phyloP scores from a whole-genome alignment of 2,888 invertebrate species.

The Notodonta dromedarius region DNA sequence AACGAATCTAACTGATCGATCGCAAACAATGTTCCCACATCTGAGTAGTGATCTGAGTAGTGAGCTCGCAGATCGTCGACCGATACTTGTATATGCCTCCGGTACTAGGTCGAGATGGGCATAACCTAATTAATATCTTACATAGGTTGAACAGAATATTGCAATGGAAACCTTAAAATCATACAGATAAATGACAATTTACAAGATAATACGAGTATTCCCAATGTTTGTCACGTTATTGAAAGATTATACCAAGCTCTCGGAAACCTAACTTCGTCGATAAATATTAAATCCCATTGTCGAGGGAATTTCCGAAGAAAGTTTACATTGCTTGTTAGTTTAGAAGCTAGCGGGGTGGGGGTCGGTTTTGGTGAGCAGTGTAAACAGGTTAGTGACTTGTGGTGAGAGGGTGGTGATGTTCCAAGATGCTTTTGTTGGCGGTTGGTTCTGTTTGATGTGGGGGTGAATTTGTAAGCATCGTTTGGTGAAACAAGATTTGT shows the following conservation, averaged over 20 bases:
- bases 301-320: background rate
- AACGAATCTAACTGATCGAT: too few species aligned
- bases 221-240: background rate
- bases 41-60: too few species aligned
- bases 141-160: too few species aligned
- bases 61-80: too few species aligned
- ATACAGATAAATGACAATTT: background rate
- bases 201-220: background rate
- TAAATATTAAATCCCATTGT: background rate
- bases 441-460: background rate
- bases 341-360: background rate
- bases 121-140: background rate
- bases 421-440: background rate
- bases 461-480: background rate
- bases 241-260: background rate
- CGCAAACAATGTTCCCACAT: too few species aligned
- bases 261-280: background rate
- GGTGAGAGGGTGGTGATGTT: background rate
- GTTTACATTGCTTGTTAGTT: slow-evolving; percentile 5
- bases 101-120: background rate
- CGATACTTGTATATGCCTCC: background rate
- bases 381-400: background rate
- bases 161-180: too few species aligned
- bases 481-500: too few species aligned
- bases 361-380: background rate